Conservation (phyloP, 1,140 invertebrate genomes). For the Caerostris darwini region DNA sequence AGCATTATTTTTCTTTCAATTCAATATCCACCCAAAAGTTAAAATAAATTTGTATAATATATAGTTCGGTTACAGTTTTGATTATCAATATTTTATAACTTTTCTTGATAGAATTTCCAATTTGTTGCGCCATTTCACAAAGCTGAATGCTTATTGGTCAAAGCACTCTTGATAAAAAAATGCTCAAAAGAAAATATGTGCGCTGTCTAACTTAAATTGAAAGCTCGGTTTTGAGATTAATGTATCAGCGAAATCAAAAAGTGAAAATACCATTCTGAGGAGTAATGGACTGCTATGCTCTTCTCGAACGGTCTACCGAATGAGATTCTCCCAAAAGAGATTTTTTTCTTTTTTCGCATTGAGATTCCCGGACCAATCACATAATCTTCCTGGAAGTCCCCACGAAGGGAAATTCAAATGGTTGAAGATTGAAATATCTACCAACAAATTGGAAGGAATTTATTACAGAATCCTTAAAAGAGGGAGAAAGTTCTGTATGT, state of each 20-base stretch:
- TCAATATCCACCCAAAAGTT: no score
- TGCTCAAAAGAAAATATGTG: background rate
- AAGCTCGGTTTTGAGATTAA: background rate
- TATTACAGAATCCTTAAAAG: background rate
- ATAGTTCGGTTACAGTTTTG: no score
- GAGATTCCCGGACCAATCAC: no score
- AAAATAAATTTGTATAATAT: no score
- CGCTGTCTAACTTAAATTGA: background rate
- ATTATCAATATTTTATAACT: no score
- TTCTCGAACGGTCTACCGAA: background rate
- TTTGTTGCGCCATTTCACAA: no score
- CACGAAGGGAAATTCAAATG: constrained; percentile 37
- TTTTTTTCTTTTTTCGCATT: background rate
- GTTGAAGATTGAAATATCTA: constrained; percentile 30
- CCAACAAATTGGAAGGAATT: constrained; percentile 31
- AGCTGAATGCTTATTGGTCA: no score
- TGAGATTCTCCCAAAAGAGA: background rate
- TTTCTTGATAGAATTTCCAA: no score
- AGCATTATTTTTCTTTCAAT: no score
- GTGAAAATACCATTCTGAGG: background rate
- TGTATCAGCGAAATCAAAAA: background rate
- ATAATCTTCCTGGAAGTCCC: background rate
- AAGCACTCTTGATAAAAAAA: background rate
- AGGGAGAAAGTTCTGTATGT: background rate
- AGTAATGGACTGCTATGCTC: background rate